Percentiles rank a stretch among this genome's conserved stretches.
These are phyloP conservation scores for Apamea sordens DNA, from an alignment of 2,888 invertebrate genomes.

Conservation along the genomic window DNA sequence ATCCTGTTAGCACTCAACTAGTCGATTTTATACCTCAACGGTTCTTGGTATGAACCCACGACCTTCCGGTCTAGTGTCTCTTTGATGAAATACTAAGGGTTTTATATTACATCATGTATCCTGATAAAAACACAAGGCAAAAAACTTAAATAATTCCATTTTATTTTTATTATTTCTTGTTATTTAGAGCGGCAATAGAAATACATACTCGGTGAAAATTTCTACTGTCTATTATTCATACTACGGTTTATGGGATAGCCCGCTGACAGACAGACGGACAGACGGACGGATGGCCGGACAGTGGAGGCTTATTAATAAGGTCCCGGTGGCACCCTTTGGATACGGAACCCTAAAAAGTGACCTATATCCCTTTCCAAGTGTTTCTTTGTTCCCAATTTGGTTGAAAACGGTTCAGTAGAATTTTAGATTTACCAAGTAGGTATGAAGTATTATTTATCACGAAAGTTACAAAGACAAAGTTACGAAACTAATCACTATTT, in stretches of 20 bases:
- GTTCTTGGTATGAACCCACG: constrained; percentile 33
- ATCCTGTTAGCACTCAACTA: constrained; percentile 46
- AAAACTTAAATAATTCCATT: no score
- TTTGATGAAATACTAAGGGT: background rate
- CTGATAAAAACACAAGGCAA: background rate
- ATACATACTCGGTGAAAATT: no score
- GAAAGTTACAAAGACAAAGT: constrained; percentile 5
- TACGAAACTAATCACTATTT: constrained; percentile 38
- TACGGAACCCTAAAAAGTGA: no score
- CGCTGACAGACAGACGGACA: no score
- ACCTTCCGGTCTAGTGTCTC: constrained; percentile 32
- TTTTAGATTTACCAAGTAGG: background rate
- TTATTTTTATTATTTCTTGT: no score
- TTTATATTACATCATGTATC: background rate
- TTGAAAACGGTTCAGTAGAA: background rate
- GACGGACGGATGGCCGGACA: no score
- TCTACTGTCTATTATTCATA: no score
- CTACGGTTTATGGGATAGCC: no score
- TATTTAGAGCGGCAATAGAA: no score
- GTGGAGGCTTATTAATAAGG: no score
- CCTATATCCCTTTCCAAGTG: background rate
- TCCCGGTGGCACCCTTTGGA: no score
- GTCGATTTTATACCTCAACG: constrained; percentile 31
- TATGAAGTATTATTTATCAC: background rate
- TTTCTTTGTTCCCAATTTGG: background rate